Evolutionary conservation across 1,140 invertebrate genomes (phyloP).

Genomic region (Scaptomyza hsui): DNA sequence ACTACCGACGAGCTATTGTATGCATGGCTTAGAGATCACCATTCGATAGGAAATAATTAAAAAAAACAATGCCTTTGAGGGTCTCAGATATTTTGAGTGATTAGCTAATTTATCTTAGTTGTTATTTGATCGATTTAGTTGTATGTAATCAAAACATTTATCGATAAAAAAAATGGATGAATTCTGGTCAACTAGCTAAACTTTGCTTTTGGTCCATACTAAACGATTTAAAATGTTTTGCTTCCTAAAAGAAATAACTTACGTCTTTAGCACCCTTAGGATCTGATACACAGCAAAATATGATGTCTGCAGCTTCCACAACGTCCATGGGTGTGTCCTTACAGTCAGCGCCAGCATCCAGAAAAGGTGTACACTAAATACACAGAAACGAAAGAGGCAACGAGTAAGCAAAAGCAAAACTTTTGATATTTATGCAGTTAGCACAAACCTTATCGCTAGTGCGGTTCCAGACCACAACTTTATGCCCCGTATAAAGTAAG

Average conservation of each 20-base stretch:
- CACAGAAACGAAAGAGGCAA: conserved; percentile 7
- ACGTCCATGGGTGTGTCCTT: conserved; percentile 96
- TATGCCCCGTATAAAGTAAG: conserved; percentile 96
- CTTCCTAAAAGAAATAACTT: conserved; percentile 73
- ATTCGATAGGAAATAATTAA: too few species aligned
- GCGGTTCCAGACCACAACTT: conserved; percentile 97
- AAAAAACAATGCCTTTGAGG: too few species aligned
- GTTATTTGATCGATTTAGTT: too few species aligned
- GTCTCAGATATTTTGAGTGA: too few species aligned
- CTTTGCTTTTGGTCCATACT: too few species aligned
- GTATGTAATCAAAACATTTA: too few species aligned
- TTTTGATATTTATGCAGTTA: not conserved
- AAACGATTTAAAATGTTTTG: too few species aligned
- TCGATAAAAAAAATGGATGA: too few species aligned
- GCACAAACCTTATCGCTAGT: conserved; percentile 92
- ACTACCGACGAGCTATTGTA: too few species aligned
- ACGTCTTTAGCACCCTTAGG: conserved; percentile 97
- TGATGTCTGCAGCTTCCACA: conserved; percentile 94
- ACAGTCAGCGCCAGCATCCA: conserved; percentile 89
- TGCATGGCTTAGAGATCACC: too few species aligned
- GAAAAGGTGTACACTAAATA: conserved; percentile 89
- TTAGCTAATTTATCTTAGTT: too few species aligned
- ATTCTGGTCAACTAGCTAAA: too few species aligned
- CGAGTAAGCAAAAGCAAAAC: not conserved
- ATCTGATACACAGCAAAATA: conserved; percentile 97